These are phyloP conservation scores for Martes martes DNA, from an alignment of 2,113 vertebrate genomes.

Conservation along the genomic window DNA sequence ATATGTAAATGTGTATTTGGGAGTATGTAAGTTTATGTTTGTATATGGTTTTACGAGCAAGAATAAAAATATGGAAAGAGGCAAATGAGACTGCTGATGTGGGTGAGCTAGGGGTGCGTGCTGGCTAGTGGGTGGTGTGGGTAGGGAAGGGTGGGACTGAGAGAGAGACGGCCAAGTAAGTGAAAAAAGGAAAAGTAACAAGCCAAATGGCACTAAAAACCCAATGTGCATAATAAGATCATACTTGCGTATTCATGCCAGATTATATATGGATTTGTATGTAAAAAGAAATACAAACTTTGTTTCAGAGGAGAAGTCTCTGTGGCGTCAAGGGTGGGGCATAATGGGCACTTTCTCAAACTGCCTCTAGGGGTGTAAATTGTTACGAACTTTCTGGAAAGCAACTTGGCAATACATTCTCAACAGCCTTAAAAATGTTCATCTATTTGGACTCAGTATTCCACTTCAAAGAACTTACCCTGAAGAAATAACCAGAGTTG, in stretches of 20 bases:
- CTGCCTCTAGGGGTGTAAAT: conserved; percentile 29
- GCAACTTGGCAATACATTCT: neutral
- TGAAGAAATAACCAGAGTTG: conserved; percentile 25
- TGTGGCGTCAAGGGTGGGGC: neutral
- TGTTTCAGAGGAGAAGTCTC: neutral
- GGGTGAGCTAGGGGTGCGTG: neutral
- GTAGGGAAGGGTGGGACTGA: neutral
- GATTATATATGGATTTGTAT: neutral
- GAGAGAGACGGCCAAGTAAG: neutral
- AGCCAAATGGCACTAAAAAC: neutral
- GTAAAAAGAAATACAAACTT: neutral
- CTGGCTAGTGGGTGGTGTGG: neutral
- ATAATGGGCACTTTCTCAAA: neutral
- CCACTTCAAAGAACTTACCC: conserved; percentile 52
- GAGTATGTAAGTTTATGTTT: neutral
- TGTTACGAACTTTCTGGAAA: conserved; percentile 52
- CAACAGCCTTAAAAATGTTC: conserved; percentile 37
- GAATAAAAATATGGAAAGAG: neutral
- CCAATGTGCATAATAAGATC: neutral
- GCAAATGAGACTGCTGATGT: neutral
- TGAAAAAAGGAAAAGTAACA: neutral
- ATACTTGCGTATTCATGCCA: neutral
- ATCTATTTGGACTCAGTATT: conserved; percentile 21
- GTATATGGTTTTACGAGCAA: conserved; percentile 6
- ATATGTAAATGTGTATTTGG: conserved; percentile 11